A percentile compares a stretch with the other conserved stretches of the same genome.
Evolutionary conservation across 2,888 invertebrate genomes (phyloP).

Genomic region (Podabrus alpinus): DNA sequence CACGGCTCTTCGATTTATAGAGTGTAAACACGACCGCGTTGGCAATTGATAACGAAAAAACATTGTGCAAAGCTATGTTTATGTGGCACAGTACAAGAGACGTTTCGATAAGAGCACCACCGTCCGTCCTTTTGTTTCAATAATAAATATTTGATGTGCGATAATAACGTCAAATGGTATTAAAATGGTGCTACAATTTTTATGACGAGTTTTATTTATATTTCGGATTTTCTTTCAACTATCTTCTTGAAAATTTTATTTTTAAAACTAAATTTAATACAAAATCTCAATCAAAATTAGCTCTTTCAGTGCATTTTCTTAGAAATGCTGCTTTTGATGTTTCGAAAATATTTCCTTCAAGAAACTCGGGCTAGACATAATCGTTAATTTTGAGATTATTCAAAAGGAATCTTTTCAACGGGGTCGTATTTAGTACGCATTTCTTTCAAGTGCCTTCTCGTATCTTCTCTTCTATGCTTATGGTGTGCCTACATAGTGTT

Average conservation of each 20-base stretch:
- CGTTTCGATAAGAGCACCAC: conserved; percentile 26
- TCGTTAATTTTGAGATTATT: background rate
- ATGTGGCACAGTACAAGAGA: conserved; percentile 17
- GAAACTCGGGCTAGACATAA: background rate
- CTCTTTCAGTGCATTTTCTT: background rate
- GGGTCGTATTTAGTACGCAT: no score
- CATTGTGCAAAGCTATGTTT: conserved; percentile 24
- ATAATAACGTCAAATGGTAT: conserved; percentile 21
- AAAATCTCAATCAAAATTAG: background rate
- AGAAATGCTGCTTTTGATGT: background rate
- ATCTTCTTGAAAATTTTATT: background rate
- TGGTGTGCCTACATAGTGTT: no score
- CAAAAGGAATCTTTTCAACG: background rate
- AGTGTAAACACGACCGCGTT: conserved; percentile 30
- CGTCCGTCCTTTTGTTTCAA: conserved; percentile 31
- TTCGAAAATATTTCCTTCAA: background rate
- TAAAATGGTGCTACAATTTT: background rate
- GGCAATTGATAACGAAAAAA: conserved; percentile 31
- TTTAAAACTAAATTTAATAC: background rate
- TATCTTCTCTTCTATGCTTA: no score
- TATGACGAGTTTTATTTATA: background rate
- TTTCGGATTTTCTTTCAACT: background rate
- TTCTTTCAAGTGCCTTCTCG: no score
- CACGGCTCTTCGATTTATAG: conserved; percentile 30
- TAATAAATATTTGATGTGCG: conserved; percentile 32